A percentile compares a stretch with the other conserved stretches of the same genome.
phyloP scores from a whole-genome alignment of 2,113 vertebrate genomes.

The Oncorhynchus tshawytscha region DNA sequence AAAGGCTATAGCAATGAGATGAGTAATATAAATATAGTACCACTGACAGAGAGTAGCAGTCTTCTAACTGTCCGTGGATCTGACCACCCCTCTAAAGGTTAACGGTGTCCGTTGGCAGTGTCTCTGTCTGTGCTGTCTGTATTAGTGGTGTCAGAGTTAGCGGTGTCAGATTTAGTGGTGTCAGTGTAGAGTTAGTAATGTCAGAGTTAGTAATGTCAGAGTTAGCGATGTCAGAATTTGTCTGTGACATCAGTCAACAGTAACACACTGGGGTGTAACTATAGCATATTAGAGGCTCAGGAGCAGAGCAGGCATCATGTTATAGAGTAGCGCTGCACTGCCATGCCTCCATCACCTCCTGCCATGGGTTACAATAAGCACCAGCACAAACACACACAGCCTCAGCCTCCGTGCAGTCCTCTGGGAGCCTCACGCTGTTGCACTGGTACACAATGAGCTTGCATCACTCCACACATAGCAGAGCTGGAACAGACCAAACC shows the following conservation, averaged over 20 bases:
- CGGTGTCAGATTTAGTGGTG: neutral
- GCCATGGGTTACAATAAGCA: constrained; percentile 80
- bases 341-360: constrained; percentile 83
- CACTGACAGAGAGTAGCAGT: too few species aligned
- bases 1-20: too few species aligned
- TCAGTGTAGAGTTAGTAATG: neutral
- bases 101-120: neutral
- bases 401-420: constrained; percentile 50
- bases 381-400: constrained; percentile 63
- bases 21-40: too few species aligned
- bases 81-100: neutral
- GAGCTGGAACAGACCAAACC: constrained; percentile 47
- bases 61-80: too few species aligned
- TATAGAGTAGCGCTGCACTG: constrained; percentile 45
- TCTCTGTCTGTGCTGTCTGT: neutral
- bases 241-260: constrained; percentile 43
- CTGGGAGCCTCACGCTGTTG: constrained; percentile 61
- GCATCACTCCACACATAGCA: constrained; percentile 65
- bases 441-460: constrained; percentile 65
- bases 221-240: neutral
- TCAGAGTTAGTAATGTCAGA: too few species aligned
- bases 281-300: constrained; percentile 81
- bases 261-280: constrained; percentile 84
- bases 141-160: neutral
- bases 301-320: constrained; percentile 79